phyloP scores from a whole-genome alignment of 1,140 invertebrate species.

The Trachymyrmex septentrionalis region DNA sequence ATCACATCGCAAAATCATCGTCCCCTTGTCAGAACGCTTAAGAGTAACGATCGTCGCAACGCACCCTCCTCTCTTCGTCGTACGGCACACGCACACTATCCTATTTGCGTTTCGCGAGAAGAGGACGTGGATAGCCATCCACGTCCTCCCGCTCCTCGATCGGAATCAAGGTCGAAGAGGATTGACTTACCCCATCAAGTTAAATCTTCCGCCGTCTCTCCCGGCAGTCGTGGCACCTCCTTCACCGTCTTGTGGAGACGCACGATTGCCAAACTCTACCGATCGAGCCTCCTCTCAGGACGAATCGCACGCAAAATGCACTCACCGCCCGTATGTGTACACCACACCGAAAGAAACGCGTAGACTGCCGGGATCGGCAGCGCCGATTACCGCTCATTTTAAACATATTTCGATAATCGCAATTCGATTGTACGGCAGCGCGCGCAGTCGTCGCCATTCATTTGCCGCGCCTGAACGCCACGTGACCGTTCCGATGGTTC shows the following conservation, averaged over 20 bases:
- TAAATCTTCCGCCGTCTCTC: too few relatives aligned
- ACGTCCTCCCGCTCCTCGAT: neutral
- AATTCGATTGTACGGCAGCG: slow-evolving; percentile 14
- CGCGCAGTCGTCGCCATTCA: neutral
- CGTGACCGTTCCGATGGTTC: neutral
- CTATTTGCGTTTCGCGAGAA: neutral
- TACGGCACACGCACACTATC: slow-evolving; percentile 5
- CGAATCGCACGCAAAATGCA: slow-evolving; percentile 17
- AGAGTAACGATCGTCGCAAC: neutral
- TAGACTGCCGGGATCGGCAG: neutral
- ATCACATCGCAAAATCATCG: neutral
- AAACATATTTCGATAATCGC: slow-evolving; percentile 42
- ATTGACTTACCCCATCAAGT: neutral
- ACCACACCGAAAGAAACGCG: neutral
- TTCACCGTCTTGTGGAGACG: neutral
- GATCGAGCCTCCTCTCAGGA: neutral
- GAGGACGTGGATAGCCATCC: neutral
- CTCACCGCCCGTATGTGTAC: neutral
- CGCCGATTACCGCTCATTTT: neutral
- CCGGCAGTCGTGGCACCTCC: neutral
- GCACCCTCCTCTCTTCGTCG: neutral
- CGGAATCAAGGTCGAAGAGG: neutral
- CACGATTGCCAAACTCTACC: neutral
- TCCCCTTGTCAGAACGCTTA: slow-evolving; percentile 23
- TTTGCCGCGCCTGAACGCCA: neutral